phyloP scores from a whole-genome alignment of 2,888 invertebrate species.

The Cylindroiulus punctatus region DNA sequence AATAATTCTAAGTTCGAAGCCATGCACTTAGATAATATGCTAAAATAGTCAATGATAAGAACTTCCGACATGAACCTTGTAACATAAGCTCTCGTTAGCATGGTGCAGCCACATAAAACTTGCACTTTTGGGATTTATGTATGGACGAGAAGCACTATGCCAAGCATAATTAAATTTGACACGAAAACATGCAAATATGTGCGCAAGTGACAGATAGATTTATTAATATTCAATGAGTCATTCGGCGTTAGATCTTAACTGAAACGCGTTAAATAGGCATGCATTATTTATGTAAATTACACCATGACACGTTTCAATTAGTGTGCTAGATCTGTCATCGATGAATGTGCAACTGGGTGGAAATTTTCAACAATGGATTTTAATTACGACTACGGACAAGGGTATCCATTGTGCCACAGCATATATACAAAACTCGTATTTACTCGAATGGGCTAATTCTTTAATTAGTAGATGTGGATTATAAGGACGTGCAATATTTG shows the following conservation, averaged over 20 bases:
- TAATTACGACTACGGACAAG: background rate
- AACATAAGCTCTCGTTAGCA: too few relatives aligned
- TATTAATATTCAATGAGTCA: background rate
- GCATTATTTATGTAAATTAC: conserved; percentile 2
- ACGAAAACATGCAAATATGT: background rate
- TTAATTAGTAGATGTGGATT: background rate
- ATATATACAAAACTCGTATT: background rate
- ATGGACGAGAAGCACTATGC: background rate
- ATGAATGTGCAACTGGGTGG: background rate
- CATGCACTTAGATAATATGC: too few relatives aligned
- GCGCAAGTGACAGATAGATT: background rate
- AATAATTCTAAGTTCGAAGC: too few relatives aligned
- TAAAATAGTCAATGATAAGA: too few relatives aligned
- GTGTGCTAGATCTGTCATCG: background rate
- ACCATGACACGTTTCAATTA: conserved; percentile 27
- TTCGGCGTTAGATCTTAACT: background rate
- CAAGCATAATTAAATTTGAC: background rate
- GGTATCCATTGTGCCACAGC: conserved; percentile 14
- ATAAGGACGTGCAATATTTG: background rate
- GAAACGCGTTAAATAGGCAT: background rate
- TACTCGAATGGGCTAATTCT: background rate
- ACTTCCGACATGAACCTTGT: too few relatives aligned
- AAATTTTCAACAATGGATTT: conserved; percentile 25
- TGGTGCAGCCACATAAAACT: too few relatives aligned
- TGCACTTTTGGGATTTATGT: too few relatives aligned